Base-by-base conservation (phyloP, 2,888 invertebrate species). In the Drosophila ochracea region DNA sequence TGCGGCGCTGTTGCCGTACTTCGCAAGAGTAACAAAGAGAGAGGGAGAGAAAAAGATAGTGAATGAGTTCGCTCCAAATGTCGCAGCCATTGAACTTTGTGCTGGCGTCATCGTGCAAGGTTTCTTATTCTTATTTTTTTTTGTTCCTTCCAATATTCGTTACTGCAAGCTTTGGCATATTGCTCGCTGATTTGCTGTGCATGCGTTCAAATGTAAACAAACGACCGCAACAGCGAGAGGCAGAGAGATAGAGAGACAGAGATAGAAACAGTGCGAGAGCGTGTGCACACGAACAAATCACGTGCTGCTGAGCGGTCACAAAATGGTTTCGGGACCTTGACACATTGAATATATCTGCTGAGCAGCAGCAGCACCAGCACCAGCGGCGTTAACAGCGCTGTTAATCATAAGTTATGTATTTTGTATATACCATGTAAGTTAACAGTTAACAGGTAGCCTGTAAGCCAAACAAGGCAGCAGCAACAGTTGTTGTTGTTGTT, bases 251-350 rank as follows among this genome's bases (percentile, higher is more conserved):
- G 30, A 30, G 33, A 11, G 21, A 41, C 16, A 54, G n/a, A 37
- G 33, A 21, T 53, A 21, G n/a, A 31, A 28, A 47, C 39, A 37
- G 57, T 21, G 35, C 37, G 47, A 58, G 55, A 59, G 53, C 16
- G 41, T 41, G 31, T 21, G 21, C 31, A 43, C 13, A 37, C 30
- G 31, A 59, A 37, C 60, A 33, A 43, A 39, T 66, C 84, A 82
- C 82, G 76, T 82, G 84, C 31, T 50, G 28, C 55, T 52, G 49
- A 31, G 53, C 16, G 30, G 41, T 52, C 59, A 21, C 10, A 62
- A 74, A 85, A 85, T 74, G 68, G 82, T 87, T 90, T 84, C 90
- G 76, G 72, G 82, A 87, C 84, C 84, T 84, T 89, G 84, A 89
- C 84, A 84, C 57, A 70, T 72, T 50, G 28, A 28, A 50, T 50